Evolutionary conservation across 2,888 invertebrate species (phyloP), one percentile per base, ranked within the genome.

Genomic region (Dinocampus coccinellae): DNA sequence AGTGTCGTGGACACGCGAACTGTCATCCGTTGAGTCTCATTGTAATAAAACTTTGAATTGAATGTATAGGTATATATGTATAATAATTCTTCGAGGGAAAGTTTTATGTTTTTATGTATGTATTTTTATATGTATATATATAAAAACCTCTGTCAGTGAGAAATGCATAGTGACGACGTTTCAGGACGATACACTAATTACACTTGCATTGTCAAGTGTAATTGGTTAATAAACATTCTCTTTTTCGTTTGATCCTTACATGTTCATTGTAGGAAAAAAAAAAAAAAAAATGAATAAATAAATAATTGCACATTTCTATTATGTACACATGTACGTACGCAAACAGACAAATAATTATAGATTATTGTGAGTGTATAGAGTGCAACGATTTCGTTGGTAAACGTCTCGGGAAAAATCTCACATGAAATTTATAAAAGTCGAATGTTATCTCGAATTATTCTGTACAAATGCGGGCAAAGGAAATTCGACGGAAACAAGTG

Each of bases 171-270:
- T 16, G 72, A 66, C 62, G 66, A 71, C 63, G 69, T 60, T 75
- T 70, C 63, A 67, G 76, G 74, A 76, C 72, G 64, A 70, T 74
- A 73, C 73, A 77, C 80, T 84, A 84, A 85, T 84, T 83, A 81
- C 81, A 58, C 73, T 75, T 68, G 76, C 75, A 77, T 66, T 69
- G 60, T 60, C 60, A 62, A 29, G 55, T 78, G 78, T 85, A 84
- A 86, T 84, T 84, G 83, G 82, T 85, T 82, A 84, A 86, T 86
- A 85, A 86, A 85, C 84, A 86, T 86, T 83, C 83, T 80, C 84
- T 82, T n/a, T n/a, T n/a, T n/a, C 84, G 83, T 84, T 85, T 81
- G 80, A 81, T 76, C 82, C 80, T 77, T 72, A 7, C 16, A 47
- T 16, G 16, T 6, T 47, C 47, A 47, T 47, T 16, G 47, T 9